Conservation (phyloP, 2,888 invertebrate species). For the Aelia acuminata region DNA sequence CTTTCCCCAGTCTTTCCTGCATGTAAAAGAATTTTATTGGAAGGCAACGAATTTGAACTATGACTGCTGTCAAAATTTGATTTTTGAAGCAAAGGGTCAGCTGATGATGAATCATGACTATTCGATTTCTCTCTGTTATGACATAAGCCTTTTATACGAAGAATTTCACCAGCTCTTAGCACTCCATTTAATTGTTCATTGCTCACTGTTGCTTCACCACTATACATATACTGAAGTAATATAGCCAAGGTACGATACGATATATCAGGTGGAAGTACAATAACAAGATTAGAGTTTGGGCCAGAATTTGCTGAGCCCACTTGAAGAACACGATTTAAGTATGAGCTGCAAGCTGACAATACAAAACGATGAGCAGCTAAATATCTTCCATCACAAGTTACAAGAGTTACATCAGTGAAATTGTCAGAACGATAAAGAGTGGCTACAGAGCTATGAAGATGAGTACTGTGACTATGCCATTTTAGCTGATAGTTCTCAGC, state of each 20-base stretch:
- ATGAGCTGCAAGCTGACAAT: constrained; percentile 84
- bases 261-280: constrained; percentile 86
- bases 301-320: constrained; percentile 68
- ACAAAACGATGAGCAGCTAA: constrained; percentile 89
- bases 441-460: constrained; percentile 86
- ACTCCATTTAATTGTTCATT: constrained; percentile 87
- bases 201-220: constrained; percentile 86
- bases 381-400: constrained; percentile 84
- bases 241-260: constrained; percentile 85
- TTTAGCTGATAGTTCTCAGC: constrained; percentile 88
- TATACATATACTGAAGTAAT: constrained; percentile 89
- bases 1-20: constrained; percentile 47
- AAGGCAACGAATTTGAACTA: neutral
- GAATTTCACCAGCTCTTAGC: constrained; percentile 83
- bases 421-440: constrained; percentile 83
- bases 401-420: constrained; percentile 85
- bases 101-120: constrained; percentile 66
- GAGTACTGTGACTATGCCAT: constrained; percentile 89
- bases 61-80: constrained; percentile 26
- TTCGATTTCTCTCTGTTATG: constrained; percentile 72
- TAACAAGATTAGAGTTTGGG: constrained; percentile 69
- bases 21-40: constrained; percentile 34
- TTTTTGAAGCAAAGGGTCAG: constrained; percentile 46
- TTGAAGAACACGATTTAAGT: constrained; percentile 74
- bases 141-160: constrained; percentile 86